phyloP scores from a whole-genome alignment of 2,888 invertebrate genomes.

The Protonemura montana region DNA sequence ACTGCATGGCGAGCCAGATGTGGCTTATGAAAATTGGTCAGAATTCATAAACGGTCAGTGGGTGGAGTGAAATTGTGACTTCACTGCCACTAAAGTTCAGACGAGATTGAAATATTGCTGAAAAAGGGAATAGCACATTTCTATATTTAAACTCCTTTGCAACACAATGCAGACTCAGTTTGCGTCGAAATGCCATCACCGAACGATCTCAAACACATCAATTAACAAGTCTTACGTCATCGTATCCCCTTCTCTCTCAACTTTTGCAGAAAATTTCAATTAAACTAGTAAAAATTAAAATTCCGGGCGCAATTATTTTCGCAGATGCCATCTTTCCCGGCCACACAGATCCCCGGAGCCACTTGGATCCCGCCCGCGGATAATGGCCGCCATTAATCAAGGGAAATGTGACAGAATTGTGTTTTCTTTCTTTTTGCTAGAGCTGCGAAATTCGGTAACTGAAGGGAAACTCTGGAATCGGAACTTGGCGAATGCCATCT shows the following conservation, averaged over 20 bases:
- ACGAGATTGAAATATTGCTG: background rate
- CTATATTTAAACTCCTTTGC: background rate
- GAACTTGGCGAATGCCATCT: too few relatives aligned
- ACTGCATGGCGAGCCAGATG: too few relatives aligned
- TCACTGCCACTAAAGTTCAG: background rate
- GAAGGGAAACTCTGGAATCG: too few relatives aligned
- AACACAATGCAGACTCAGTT: background rate
- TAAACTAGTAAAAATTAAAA: conserved; percentile 3
- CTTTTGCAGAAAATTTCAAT: background rate
- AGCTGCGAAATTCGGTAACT: too few relatives aligned
- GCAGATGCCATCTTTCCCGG: conserved; percentile 12
- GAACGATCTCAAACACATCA: background rate
- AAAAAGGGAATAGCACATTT: background rate
- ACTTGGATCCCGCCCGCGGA: background rate
- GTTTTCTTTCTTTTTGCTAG: too few relatives aligned
- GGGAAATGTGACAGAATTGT: background rate
- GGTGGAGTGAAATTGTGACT: background rate
- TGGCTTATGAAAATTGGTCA: background rate
- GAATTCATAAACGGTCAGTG: background rate
- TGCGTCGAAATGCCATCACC: background rate
- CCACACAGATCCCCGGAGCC: background rate
- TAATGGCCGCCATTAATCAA: background rate
- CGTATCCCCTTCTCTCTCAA: background rate
- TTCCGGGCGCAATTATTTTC: background rate
- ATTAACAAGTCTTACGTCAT: background rate